Evolutionary conservation across 2,888 invertebrate species (phyloP), one percentile per base, ranked within the genome.

Genomic region (Prostheceraeus crozeri): DNA sequence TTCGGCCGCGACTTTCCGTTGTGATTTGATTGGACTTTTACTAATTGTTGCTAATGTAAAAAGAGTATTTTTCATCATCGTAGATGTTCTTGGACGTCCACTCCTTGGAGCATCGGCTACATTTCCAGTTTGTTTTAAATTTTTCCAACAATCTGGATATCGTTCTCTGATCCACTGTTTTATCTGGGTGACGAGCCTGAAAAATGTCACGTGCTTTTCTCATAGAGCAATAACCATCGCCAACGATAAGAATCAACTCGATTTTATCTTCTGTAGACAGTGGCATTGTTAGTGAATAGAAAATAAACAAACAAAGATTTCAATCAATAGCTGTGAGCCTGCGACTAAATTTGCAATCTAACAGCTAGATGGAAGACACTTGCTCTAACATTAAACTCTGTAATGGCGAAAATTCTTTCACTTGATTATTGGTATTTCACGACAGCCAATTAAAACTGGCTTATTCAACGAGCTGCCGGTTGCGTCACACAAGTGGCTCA

Each of bases 241-340:
- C 48, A 48, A 48, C 23, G 25, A 48, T 48, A 48, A 48, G 48
- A 25, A 48, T 30, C 28, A 48, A 30, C 28, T 48, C 48, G 25
- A 48, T 30, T 48, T 30, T 25, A 25, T 48, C 27, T 48, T 48
- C 48, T 48, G 25, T 48, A 28, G 48, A 28, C 25, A 48, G 48
- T 30, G 48, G 48, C 48, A 48, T 48, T 40, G 19, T 40, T 40
- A n/a, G n/a, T n/a, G n/a, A n/a, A n/a, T n/a, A n/a, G n/a, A n/a
- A n/a, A n/a, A n/a, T n/a, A n/a, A n/a, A n/a, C n/a, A n/a, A n/a
- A n/a, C n/a, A n/a, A n/a, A n/a, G n/a, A n/a, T n/a, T n/a, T n/a
- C n/a, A n/a, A n/a, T n/a, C n/a, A n/a, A n/a, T n/a, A n/a, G n/a
- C n/a, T n/a, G n/a, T n/a, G n/a, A n/a, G n/a, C n/a, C n/a, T n/a